Conservation (phyloP, 2,888 invertebrate genomes). For the Pollenia amentaria region DNA sequence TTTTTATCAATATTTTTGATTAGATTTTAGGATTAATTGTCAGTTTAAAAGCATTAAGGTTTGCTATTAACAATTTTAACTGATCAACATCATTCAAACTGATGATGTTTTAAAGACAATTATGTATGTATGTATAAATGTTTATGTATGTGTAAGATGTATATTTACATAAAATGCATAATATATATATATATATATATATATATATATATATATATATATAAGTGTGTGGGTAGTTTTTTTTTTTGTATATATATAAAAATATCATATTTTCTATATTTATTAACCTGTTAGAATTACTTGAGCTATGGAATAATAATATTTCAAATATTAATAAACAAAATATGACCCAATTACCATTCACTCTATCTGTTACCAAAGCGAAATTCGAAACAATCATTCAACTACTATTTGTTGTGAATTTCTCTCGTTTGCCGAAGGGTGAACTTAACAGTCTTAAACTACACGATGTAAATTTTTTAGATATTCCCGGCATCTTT, state of each 20-base stretch:
- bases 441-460: conserved; percentile 50
- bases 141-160: conserved; percentile 45
- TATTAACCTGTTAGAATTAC: conserved; percentile 72
- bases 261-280: conserved; percentile 70
- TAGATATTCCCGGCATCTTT: conserved; percentile 59
- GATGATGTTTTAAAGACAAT: conserved; percentile 12
- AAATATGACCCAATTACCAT: conserved; percentile 48
- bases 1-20: conserved; percentile 32
- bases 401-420: background rate
- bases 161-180: conserved; percentile 73
- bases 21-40: conserved; percentile 49
- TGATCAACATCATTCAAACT: conserved; percentile 50
- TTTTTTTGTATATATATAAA: conserved; percentile 68
- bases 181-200: conserved; percentile 55
- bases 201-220: conserved; percentile 50
- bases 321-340: conserved; percentile 47
- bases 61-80: conserved; percentile 21
- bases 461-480: conserved; percentile 15
- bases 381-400: background rate
- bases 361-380: background rate
- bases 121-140: conserved; percentile 20
- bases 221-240: conserved; percentile 19
- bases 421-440: background rate
- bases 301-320: conserved; percentile 73
- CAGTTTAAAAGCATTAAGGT: conserved; percentile 39